phyloP scores from a whole-genome alignment of 2,797 vertebrate species.

The Austrolebias charrua region DNA sequence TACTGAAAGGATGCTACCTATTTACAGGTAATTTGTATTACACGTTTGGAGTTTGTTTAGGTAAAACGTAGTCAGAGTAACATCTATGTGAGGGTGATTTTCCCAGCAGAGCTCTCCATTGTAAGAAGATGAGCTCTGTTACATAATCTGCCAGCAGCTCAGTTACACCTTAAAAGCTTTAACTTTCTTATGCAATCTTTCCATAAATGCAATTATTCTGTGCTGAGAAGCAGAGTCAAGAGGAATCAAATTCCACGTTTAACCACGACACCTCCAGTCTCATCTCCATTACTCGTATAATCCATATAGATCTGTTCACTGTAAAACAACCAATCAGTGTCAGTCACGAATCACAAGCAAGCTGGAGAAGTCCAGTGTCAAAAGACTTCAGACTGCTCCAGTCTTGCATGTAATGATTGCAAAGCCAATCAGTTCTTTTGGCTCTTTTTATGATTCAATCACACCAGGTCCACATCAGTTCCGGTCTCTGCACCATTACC shows the following conservation, averaged over 20 bases:
- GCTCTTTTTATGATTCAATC: slow-evolving; percentile 66
- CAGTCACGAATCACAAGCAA: slow-evolving; percentile 29
- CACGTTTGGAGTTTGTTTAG: no score
- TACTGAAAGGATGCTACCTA: no score
- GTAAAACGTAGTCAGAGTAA: neutral
- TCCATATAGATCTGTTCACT: slow-evolving; percentile 25
- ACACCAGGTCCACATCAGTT: slow-evolving; percentile 50
- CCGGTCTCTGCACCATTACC: slow-evolving; percentile 66
- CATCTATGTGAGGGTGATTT: neutral
- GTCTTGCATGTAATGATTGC: slow-evolving; percentile 42
- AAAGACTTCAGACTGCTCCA: slow-evolving; percentile 29
- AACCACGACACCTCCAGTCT: slow-evolving; percentile 17
- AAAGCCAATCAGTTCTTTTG: slow-evolving; percentile 60
- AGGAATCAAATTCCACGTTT: slow-evolving; percentile 15
- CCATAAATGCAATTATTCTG: neutral
- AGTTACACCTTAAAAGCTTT: neutral
- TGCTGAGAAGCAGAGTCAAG: neutral
- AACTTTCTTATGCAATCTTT: slow-evolving; percentile 6
- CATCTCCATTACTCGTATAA: slow-evolving; percentile 10
- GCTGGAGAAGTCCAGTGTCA: slow-evolving; percentile 41
- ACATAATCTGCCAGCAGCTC: neutral
- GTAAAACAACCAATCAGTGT: slow-evolving; percentile 23
- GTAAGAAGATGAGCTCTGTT: neutral
- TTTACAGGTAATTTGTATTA: no score
- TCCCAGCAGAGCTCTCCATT: neutral